A percentile compares a stretch with the other conserved stretches of the same genome.
Conservation (phyloP, 2,888 invertebrate species). For the Trypoxylon attenuatum region DNA sequence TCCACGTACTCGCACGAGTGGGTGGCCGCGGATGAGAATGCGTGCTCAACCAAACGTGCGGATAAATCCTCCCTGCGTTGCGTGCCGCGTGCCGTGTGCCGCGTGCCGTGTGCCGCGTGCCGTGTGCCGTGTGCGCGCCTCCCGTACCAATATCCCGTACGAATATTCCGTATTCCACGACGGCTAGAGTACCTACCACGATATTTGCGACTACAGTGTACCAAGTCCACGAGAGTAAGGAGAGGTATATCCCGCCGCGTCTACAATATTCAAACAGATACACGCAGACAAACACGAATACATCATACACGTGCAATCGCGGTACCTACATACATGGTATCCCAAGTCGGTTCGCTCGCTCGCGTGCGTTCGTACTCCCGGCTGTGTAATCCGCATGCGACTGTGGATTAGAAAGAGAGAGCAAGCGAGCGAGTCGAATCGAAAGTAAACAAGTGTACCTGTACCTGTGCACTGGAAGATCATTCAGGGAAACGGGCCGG, state of each 20-base stretch:
- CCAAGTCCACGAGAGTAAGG: neutral
- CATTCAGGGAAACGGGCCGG: no score
- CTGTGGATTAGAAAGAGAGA: neutral
- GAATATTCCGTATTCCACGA: neutral
- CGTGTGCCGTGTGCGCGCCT: neutral
- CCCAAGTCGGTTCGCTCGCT: neutral
- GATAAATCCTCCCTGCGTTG: no score
- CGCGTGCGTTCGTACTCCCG: neutral
- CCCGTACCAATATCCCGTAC: no score
- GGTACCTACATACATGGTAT: no score
- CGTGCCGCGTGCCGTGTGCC: neutral
- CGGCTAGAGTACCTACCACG: neutral
- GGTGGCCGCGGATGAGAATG: neutral
- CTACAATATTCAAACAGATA: neutral
- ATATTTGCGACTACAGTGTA: neutral
- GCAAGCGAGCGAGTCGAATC: neutral
- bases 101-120: neutral
- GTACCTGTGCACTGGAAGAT: no score
- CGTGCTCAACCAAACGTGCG: no score
- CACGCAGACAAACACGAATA: neutral
- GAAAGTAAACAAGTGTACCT: no score
- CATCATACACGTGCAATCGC: neutral
- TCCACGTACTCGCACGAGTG: neutral
- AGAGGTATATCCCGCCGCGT: neutral
- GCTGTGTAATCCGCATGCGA: neutral